phyloP scores from a whole-genome alignment of 2,113 vertebrate species.

The Synodontis membranacea region DNA sequence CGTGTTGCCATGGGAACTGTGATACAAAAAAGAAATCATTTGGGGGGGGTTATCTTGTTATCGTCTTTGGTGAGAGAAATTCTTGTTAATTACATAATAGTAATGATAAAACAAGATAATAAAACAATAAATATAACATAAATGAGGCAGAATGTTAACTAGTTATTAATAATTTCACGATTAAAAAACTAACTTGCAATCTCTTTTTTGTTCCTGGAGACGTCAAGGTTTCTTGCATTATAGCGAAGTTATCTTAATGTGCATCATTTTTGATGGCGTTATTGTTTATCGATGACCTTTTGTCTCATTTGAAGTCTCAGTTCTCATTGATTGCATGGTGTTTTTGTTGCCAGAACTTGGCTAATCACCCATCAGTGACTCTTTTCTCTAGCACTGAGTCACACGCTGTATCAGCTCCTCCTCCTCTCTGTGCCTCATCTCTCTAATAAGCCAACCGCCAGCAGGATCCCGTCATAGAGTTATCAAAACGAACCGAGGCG shows the following conservation, averaged over 20 bases:
- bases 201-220: neutral
- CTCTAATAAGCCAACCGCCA: slow-evolving; percentile 47
- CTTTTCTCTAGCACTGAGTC: slow-evolving; percentile 23
- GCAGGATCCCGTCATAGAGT: slow-evolving; percentile 35
- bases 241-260: too few species aligned
- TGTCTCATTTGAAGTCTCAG: neutral
- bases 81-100: neutral
- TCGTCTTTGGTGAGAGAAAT: neutral
- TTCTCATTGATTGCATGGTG: neutral
- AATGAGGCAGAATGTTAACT: neutral
- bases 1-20: neutral
- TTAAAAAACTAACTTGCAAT: neutral
- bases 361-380: neutral
- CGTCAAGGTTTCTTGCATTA: neutral
- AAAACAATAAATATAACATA: neutral
- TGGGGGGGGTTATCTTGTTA: neutral
- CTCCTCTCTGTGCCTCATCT: slow-evolving; percentile 24
- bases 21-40: neutral
- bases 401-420: slow-evolving; percentile 17
- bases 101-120: too few species aligned
- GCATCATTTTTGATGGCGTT: neutral
- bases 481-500: slow-evolving; percentile 21
- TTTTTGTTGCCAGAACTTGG: neutral
- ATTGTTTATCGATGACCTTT: neutral
- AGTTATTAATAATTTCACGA: neutral